Evolutionary conservation across 2,888 invertebrate genomes (phyloP).

Genomic region (Pristionchus fissidentatus): DNA sequence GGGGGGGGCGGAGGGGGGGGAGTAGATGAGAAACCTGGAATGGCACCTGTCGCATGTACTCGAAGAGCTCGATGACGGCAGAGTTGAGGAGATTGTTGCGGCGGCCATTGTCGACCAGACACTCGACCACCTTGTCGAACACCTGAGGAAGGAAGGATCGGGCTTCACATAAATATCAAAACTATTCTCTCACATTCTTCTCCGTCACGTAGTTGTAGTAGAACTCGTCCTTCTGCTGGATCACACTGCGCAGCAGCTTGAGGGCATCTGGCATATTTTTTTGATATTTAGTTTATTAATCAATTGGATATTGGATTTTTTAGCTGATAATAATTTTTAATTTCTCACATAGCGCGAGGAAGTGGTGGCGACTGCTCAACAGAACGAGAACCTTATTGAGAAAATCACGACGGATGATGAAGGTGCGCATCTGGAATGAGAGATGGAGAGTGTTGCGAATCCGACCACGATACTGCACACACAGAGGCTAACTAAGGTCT

Average conservation of each 20-base stretch:
- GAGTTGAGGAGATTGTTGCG: constrained; percentile 98
- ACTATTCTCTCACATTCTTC: constrained; percentile 5
- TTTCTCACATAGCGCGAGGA: constrained; percentile 88
- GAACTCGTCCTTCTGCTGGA: constrained; percentile 97
- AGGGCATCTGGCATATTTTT: constrained; percentile 83
- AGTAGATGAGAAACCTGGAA: constrained; percentile 37
- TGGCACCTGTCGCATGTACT: constrained; percentile 83
- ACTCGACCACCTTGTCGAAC: constrained; percentile 88
- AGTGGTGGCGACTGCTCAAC: constrained; percentile 77
- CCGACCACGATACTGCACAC: too few species aligned
- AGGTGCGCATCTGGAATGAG: constrained; percentile 93
- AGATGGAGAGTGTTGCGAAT: too few species aligned
- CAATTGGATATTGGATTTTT: too few species aligned
- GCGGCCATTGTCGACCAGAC: constrained; percentile 95
- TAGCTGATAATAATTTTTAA: neutral
- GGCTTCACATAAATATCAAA: neutral
- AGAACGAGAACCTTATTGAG: constrained; percentile 90
- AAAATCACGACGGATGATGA: constrained; percentile 95
- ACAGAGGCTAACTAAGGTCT: too few species aligned
- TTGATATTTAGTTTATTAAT: neutral
- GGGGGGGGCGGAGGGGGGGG: neutral
- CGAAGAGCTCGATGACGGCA: constrained; percentile 98
- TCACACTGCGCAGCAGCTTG: constrained; percentile 95
- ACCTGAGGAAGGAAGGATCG: neutral
- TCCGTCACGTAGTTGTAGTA: constrained; percentile 90